A percentile compares a stretch with the other conserved stretches of the same genome.
Evolutionary conservation across 1,140 invertebrate species (phyloP).

Genomic region (Dryas iulia): DNA sequence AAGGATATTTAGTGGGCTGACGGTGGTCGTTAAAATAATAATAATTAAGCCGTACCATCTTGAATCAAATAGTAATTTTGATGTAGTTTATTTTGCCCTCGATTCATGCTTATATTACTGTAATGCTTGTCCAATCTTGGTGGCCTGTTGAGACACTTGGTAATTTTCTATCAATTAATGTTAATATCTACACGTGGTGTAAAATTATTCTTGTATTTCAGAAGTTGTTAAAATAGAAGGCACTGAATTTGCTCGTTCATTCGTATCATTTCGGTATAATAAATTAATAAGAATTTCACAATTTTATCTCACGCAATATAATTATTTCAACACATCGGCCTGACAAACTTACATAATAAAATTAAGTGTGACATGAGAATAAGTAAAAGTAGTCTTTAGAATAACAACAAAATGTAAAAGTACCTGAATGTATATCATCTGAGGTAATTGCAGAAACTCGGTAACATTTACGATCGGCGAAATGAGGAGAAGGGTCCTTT

Average conservation of each 20-base stretch:
- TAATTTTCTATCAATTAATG: background rate
- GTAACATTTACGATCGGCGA: conserved; percentile 48
- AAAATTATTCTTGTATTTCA: too few species aligned
- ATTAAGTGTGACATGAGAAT: conserved; percentile 15
- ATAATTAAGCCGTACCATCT: conserved; percentile 58
- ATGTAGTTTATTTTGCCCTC: conserved; percentile 38
- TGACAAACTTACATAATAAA: conserved; percentile 5
- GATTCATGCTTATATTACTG: conserved; percentile 26
- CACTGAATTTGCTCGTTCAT: background rate
- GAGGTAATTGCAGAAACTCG: conserved; percentile 38
- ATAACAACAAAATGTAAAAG: conserved; percentile 36
- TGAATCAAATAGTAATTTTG: conserved; percentile 44
- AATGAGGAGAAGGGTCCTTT: conserved; percentile 56
- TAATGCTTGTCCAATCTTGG: conserved; percentile 13
- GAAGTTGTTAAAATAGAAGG: background rate
- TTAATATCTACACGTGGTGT: too few species aligned
- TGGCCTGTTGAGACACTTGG: background rate
- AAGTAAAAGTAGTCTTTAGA: conserved; percentile 28
- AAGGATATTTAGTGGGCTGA: conserved; percentile 14
- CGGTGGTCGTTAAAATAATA: conserved; percentile 54
- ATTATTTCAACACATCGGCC: conserved; percentile 7
- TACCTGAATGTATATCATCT: conserved; percentile 42
- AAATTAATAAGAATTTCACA: background rate
- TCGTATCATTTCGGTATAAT: background rate
- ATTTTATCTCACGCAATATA: background rate